A percentile compares a stretch with the other conserved stretches of the same genome.
Conservation (phyloP, 1,140 invertebrate species). For the Conus betulinus region DNA sequence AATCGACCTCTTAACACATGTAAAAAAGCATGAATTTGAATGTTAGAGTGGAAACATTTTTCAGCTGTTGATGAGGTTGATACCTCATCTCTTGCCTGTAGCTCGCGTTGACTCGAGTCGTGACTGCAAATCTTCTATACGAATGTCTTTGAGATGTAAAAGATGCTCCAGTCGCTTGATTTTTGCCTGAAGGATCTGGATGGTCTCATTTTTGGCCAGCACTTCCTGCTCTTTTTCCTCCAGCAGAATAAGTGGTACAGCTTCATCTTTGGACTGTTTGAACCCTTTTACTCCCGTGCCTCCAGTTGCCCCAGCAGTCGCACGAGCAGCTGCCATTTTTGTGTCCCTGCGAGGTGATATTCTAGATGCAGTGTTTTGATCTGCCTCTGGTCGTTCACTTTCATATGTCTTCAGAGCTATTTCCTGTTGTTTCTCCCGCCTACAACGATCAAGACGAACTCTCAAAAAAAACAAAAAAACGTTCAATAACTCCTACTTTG, state of each 20-base stretch:
- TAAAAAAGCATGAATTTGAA: no score
- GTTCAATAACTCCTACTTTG: constrained; percentile 64
- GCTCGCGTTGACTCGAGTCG: constrained; percentile 52
- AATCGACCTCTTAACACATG: no score
- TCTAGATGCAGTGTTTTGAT: constrained; percentile 43
- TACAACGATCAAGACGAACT: constrained; percentile 57
- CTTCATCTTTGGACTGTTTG: background rate
- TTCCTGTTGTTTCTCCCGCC: constrained; percentile 39
- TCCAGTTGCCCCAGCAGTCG: background rate
- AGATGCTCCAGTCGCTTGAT: constrained; percentile 71
- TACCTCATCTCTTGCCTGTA: constrained; percentile 48
- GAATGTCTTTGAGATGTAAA: constrained; percentile 72
- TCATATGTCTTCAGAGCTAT: constrained; percentile 21
- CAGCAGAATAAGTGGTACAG: constrained; percentile 50
- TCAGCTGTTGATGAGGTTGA: no score
- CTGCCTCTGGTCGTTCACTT: constrained; percentile 59
- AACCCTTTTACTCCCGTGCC: constrained; percentile 1
- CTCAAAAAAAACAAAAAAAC: constrained; percentile 64
- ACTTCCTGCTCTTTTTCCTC: constrained; percentile 72
- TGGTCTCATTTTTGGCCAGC: constrained; percentile 71
- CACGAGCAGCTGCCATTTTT: background rate
- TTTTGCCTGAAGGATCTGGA: constrained; percentile 73
- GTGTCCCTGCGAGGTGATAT: background rate
- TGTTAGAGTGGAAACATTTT: no score
- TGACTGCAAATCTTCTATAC: constrained; percentile 70